Evolutionary conservation across 1,140 invertebrate species (phyloP).

Genomic region (Bombus soroeensis): DNA sequence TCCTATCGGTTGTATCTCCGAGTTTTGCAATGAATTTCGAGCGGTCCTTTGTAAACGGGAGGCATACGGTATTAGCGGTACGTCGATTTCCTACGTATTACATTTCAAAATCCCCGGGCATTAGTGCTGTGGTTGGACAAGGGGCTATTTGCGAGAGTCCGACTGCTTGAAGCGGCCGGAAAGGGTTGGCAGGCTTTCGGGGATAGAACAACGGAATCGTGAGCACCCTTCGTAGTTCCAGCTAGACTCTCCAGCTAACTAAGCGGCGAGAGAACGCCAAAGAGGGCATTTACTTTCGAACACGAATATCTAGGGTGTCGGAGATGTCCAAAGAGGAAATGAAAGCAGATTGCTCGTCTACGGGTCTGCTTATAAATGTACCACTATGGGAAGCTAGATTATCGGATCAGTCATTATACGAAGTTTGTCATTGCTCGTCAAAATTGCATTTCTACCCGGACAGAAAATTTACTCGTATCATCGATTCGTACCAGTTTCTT

Average conservation of each 20-base stretch:
- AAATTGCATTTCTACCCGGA: background rate
- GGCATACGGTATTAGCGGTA: constrained; percentile 35
- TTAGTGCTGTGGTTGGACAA: constrained; percentile 53
- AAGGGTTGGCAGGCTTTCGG: constrained; percentile 41
- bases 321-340: constrained; percentile 46
- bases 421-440: constrained; percentile 10
- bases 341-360: constrained; percentile 45
- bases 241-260: constrained; percentile 53
- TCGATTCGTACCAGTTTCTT: background rate
- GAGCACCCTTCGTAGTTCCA: constrained; percentile 34
- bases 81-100: constrained; percentile 65
- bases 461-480: background rate
- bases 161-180: constrained; percentile 14
- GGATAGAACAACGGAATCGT: constrained; percentile 44
- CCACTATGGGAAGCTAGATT: constrained; percentile 24
- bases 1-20: background rate
- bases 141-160: constrained; percentile 60
- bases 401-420: constrained; percentile 27
- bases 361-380: constrained; percentile 42
- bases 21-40: constrained; percentile 22
- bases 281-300: constrained; percentile 56
- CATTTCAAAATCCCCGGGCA: constrained; percentile 65
- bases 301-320: constrained; percentile 27
- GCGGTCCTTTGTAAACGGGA: background rate
- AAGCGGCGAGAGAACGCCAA: constrained; percentile 53